A percentile compares a stretch with the other conserved stretches of the same genome.
These are phyloP conservation scores for Cheilosia vernalis DNA, from an alignment of 2,888 invertebrate species.

Conservation along the genomic window DNA sequence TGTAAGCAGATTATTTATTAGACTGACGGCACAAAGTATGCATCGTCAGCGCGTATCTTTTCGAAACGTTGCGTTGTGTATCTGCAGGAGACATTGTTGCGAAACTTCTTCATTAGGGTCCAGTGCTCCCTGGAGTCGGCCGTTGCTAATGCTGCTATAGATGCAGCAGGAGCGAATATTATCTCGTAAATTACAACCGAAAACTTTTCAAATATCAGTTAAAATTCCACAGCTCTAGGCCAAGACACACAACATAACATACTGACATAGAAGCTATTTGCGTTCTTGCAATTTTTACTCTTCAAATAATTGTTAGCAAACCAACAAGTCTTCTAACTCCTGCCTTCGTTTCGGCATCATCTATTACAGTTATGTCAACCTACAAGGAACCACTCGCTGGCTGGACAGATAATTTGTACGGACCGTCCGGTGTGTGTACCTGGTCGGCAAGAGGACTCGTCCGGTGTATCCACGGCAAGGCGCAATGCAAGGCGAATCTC, in stretches of 20 bases:
- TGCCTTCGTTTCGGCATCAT: constrained; percentile 35
- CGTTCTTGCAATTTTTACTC: constrained; percentile 48
- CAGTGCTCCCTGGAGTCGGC: constrained; percentile 37
- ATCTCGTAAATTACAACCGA: constrained; percentile 68
- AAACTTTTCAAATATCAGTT: constrained; percentile 73
- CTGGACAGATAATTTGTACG: constrained; percentile 84
- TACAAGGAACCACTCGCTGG: constrained; percentile 84
- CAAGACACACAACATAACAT: background rate
- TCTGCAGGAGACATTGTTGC: constrained; percentile 62
- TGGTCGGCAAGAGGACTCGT: constrained; percentile 83
- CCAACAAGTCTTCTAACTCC: constrained; percentile 12
- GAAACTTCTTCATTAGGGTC: constrained; percentile 64
- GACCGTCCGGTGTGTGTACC: constrained; percentile 83
- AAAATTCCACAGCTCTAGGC: constrained; percentile 57
- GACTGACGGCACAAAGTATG: constrained; percentile 55
- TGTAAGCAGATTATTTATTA: constrained; percentile 55
- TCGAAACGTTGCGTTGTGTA: constrained; percentile 48
- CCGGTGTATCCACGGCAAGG: constrained; percentile 82
- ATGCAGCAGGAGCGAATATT: constrained; percentile 31
- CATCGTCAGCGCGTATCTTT: constrained; percentile 68
- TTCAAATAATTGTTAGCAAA: constrained; percentile 32
- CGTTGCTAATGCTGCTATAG: background rate
- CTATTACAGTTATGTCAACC: constrained; percentile 82
- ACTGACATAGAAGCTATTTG: constrained; percentile 33
- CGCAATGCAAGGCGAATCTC: constrained; percentile 82